Evolutionary conservation across 2,888 invertebrate genomes (phyloP).

Genomic region (Cantharis nigra): DNA sequence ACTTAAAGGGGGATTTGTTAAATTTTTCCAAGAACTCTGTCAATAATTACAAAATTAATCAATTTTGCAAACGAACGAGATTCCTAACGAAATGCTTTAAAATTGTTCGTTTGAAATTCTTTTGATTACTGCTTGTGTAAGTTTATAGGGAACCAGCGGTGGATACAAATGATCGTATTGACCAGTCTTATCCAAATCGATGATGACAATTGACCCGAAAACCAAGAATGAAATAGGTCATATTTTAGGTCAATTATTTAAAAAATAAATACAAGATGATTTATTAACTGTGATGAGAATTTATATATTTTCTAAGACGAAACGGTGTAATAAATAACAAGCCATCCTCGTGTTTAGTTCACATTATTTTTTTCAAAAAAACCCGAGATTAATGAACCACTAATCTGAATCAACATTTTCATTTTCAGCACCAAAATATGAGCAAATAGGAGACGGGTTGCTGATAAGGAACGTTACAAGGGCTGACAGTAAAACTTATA

Average conservation of each 20-base stretch:
- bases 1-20: too few species aligned
- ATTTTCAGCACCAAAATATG: constrained; percentile 53
- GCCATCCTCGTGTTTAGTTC: background rate
- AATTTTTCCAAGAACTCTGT: too few species aligned
- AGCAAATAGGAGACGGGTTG: constrained; percentile 61
- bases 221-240: background rate
- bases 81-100: too few species aligned
- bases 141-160: background rate
- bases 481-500: constrained; percentile 62
- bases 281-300: background rate
- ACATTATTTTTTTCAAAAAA: background rate
- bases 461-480: constrained; percentile 61
- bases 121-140: background rate
- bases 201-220: background rate
- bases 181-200: background rate
- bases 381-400: background rate
- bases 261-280: background rate
- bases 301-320: background rate
- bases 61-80: too few species aligned
- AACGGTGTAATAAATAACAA: background rate
- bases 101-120: background rate
- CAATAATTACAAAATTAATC: too few species aligned
- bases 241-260: too few species aligned
- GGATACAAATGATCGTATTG: background rate
- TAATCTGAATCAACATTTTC: constrained; percentile 7